phyloP scores from a whole-genome alignment of 2,888 invertebrate species.

The Amphimallon solstitiale region DNA sequence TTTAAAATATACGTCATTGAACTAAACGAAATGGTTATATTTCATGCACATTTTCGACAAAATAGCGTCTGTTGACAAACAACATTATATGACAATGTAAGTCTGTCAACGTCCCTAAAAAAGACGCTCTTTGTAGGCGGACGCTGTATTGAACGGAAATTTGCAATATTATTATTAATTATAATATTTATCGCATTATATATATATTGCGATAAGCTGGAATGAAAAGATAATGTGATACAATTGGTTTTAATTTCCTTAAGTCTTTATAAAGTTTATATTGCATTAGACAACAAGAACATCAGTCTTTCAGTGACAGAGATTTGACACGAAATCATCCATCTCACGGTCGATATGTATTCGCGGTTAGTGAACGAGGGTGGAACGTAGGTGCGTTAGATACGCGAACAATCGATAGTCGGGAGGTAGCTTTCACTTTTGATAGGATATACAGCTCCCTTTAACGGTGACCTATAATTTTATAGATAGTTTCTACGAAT shows the following conservation, averaged over 20 bases:
- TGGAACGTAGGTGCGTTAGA: constrained; percentile 4
- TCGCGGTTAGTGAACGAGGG: not conserved
- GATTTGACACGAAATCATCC: constrained; percentile 8
- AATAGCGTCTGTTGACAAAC: too few relatives aligned
- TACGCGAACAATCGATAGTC: constrained; percentile 20
- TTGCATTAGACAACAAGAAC: not conserved
- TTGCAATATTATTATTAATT: too few relatives aligned
- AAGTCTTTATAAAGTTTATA: not conserved
- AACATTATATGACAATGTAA: too few relatives aligned
- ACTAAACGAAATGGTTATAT: too few relatives aligned
- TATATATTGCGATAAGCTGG: too few relatives aligned
- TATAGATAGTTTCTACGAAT: not conserved
- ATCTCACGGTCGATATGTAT: constrained; percentile 3
- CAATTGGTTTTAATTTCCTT: not conserved
- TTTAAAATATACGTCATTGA: too few relatives aligned
- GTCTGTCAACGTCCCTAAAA: too few relatives aligned
- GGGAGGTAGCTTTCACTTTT: constrained; percentile 24
- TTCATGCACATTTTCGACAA: too few relatives aligned
- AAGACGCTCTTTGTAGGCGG: too few relatives aligned
- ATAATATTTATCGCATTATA: too few relatives aligned
- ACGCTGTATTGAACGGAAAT: too few relatives aligned
- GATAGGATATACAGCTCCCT: constrained; percentile 2
- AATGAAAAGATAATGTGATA: too few relatives aligned
- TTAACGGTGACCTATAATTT: constrained; percentile 22
- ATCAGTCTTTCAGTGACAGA: not conserved